Evolutionary conservation across 30 jellyfish, hydroid and myxozoan species (phyloP), one percentile per base, ranked within the genome.

Genomic region (Turritopsis rubra): DNA sequence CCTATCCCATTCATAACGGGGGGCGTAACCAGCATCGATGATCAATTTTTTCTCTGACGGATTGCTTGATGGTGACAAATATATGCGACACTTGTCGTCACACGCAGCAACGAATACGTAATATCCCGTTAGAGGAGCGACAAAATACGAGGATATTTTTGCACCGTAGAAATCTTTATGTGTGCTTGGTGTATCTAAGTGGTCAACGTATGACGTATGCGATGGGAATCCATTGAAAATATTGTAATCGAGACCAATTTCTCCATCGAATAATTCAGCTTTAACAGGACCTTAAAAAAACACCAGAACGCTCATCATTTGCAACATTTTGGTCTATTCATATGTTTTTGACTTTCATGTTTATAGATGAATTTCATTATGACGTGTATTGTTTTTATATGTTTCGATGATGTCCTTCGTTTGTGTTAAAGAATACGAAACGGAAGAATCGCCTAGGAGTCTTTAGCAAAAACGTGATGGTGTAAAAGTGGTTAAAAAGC

Each of bases 61-160:
- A 68, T 68, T 22, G 30, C 23, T n/a, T 8, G 28, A 23, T 23
- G 77, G 28, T n/a, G 77, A 68, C 30, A 68, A 22, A 27, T 68
- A 68, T 27, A 68, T 27, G 28, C 30, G 77, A 68, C 77, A 68
- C 30, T 8, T 22, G 21, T 68, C 30, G 30, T 68, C 77, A 68
- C 77, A 68, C 30, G 77, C 77, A n/a, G 77, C 77, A 19, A 68
- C 77, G 0, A 68, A 68, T 68, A n/a, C 30, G 8, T 68, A 68
- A 68, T n/a, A 68, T 22, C 77, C 77, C 9, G 77, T n/a, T 9
- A n/a, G 77, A 0, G 77, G 8, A 8, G 1, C 0, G 30, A 68
- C 77, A 68, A 68, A 68, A 0, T 68, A 68, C 17, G 77, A 68
- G 16, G 28, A 16, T 8, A 68, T 23, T 68, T 68, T 23, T 22